Evolutionary conservation across 2,797 vertebrate genomes (phyloP).

Genomic region (Takifugu rubripes): DNA sequence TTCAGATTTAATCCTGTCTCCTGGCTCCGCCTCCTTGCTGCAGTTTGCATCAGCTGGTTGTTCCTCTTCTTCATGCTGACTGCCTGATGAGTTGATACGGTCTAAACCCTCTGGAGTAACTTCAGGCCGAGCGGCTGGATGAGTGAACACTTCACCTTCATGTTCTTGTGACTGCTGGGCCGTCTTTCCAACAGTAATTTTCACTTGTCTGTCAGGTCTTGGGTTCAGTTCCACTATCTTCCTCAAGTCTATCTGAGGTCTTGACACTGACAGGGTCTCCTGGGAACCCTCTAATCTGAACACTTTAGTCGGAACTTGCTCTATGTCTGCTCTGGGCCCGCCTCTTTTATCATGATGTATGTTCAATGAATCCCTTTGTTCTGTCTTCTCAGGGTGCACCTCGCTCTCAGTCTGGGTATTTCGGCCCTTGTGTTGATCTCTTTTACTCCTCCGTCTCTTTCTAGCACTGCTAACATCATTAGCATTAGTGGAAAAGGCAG

Average conservation of each 20-base stretch:
- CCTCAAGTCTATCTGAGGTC: neutral
- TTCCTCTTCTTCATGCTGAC: constrained; percentile 1
- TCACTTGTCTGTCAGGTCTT: constrained; percentile 8
- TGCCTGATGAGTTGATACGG: neutral
- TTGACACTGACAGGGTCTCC: constrained; percentile 5
- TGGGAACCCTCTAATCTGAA: constrained; percentile 33
- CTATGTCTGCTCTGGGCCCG: constrained; percentile 21
- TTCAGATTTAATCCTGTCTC: constrained; percentile 7
- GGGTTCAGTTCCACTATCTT: constrained; percentile 10
- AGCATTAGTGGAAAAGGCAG: neutral
- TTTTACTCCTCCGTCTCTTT: constrained; percentile 47
- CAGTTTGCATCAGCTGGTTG: constrained; percentile 1
- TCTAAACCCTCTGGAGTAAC: constrained; percentile 4
- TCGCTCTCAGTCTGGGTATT: constrained; percentile 9
- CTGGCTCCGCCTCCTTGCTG: constrained; percentile 8
- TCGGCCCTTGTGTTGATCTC: constrained; percentile 14
- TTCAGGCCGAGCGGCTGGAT: constrained; percentile 6
- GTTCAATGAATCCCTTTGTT: neutral
- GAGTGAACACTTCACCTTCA: neutral
- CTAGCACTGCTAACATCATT: neutral
- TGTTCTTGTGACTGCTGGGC: neutral
- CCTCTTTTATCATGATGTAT: constrained; percentile 29
- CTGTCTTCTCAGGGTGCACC: constrained; percentile 3
- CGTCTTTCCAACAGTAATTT: neutral
- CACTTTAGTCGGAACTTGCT: constrained; percentile 42